A percentile compares a stretch with the other conserved stretches of the same genome.
phyloP scores from a whole-genome alignment of 2,797 vertebrate genomes.

The Vultur gryphus region DNA sequence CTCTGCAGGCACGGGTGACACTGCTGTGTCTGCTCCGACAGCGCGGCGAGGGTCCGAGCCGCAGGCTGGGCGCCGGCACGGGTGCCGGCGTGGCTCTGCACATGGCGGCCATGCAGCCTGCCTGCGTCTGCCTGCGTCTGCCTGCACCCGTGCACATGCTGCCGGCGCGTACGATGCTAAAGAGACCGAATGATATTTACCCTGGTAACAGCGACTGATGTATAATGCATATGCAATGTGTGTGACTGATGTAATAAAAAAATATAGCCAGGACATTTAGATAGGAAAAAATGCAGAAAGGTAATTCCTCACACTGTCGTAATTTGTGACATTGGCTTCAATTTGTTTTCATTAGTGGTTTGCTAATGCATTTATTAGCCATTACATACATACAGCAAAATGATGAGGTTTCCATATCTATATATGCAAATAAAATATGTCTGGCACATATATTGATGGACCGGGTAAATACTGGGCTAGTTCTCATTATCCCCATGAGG shows the following conservation, averaged over 20 bases:
- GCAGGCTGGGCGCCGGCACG: accelerated
- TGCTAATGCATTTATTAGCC: constrained; percentile 49
- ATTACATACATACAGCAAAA: constrained; percentile 14
- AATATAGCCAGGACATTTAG: background rate
- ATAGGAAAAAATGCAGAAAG: constrained; percentile 13
- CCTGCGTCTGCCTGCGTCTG: background rate
- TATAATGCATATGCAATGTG: background rate
- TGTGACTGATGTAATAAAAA: constrained; percentile 24
- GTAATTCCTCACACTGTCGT: constrained; percentile 14
- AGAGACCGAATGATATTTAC: background rate
- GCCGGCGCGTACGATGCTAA: accelerated
- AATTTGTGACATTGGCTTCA: constrained; percentile 31
- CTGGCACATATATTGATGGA: background rate
- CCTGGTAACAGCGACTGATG: background rate
- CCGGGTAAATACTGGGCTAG: background rate
- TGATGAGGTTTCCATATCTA: constrained; percentile 49
- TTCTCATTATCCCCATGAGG: constrained; percentile 31
- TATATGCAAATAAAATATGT: constrained; percentile 43
- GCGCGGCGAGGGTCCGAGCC: accelerated
- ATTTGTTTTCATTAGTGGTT: constrained; percentile 26
- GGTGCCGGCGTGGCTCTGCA: background rate
- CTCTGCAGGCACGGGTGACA: background rate
- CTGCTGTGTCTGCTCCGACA: accelerated
- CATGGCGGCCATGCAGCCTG: background rate
- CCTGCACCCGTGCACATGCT: accelerated